Evolutionary conservation across 1,140 invertebrate species (phyloP).

Genomic region (Propsilocerus akamusi): DNA sequence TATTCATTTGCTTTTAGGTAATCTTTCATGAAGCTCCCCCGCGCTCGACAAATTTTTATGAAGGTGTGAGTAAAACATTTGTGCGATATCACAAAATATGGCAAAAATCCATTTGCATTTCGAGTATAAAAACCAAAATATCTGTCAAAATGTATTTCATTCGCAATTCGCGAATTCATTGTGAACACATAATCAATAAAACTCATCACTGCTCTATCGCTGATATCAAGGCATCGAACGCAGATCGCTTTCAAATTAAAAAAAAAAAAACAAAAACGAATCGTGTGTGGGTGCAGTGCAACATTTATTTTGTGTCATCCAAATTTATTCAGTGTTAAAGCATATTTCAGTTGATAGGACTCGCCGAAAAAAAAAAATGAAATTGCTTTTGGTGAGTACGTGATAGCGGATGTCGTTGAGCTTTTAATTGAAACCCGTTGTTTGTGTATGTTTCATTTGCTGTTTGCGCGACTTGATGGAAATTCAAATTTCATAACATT

Average conservation of each 20-base stretch:
- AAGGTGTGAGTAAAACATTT: too few relatives aligned
- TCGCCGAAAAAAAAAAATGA: background rate
- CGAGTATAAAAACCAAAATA: background rate
- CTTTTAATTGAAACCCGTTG: background rate
- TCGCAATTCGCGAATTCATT: background rate
- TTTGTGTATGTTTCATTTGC: background rate
- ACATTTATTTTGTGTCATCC: background rate
- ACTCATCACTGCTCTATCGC: too few relatives aligned
- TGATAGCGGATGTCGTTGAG: background rate
- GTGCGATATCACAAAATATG: too few relatives aligned
- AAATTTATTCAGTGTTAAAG: background rate
- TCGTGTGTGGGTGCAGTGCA: background rate
- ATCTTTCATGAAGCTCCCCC: too few relatives aligned
- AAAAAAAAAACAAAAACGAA: background rate
- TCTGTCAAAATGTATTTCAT: background rate
- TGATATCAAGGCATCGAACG: too few relatives aligned
- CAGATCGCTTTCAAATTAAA: too few relatives aligned
- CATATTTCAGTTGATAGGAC: background rate
- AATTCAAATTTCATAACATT: too few relatives aligned
- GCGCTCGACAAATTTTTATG: too few relatives aligned
- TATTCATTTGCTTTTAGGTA: too few relatives aligned
- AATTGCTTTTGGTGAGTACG: slow-evolving; percentile 1
- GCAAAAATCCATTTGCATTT: too few relatives aligned
- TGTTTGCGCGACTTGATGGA: background rate
- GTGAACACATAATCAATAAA: background rate